A percentile compares a stretch with the other conserved stretches of the same genome.
Conservation (phyloP, 1,140 invertebrate genomes). For the Hydropsyche tenuis region DNA sequence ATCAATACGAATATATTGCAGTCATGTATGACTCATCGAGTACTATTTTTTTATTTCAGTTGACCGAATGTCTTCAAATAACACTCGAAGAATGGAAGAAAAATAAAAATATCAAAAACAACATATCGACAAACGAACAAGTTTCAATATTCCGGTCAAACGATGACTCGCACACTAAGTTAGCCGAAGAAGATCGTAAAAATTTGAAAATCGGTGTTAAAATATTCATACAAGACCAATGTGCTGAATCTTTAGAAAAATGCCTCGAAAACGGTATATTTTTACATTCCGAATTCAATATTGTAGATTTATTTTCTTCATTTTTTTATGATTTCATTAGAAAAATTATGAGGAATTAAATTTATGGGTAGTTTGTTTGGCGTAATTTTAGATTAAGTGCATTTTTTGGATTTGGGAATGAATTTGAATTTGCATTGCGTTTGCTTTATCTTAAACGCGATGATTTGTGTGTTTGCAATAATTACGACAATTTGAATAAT, state of each 20-base stretch:
- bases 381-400: too few relatives aligned
- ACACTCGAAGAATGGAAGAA: slow-evolving; percentile 64
- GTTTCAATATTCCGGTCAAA: slow-evolving; percentile 60
- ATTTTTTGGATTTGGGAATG: too few relatives aligned
- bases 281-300: too few relatives aligned
- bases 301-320: too few relatives aligned
- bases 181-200: slow-evolving; percentile 66
- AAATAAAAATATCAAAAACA: slow-evolving; percentile 53
- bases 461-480: too few relatives aligned
- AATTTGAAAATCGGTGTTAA: slow-evolving; percentile 72
- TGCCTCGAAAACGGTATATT: slow-evolving; percentile 65
- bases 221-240: slow-evolving; percentile 69
- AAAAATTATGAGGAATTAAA: too few relatives aligned
- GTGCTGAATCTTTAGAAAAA: slow-evolving; percentile 60
- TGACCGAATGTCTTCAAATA: slow-evolving; percentile 75
- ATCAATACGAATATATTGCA: slow-evolving; percentile 1
- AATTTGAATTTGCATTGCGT: too few relatives aligned
- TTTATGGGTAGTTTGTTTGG: too few relatives aligned
- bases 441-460: too few relatives aligned
- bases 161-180: slow-evolving; percentile 65
- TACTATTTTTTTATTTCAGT: slow-evolving; percentile 17
- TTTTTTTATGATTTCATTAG: too few relatives aligned
- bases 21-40: neutral
- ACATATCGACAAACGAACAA: slow-evolving; percentile 52
- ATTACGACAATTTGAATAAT: too few relatives aligned